These are phyloP conservation scores for Psephotus haematonotus DNA, from an alignment of 2,113 vertebrate genomes.

Conservation along the genomic window DNA sequence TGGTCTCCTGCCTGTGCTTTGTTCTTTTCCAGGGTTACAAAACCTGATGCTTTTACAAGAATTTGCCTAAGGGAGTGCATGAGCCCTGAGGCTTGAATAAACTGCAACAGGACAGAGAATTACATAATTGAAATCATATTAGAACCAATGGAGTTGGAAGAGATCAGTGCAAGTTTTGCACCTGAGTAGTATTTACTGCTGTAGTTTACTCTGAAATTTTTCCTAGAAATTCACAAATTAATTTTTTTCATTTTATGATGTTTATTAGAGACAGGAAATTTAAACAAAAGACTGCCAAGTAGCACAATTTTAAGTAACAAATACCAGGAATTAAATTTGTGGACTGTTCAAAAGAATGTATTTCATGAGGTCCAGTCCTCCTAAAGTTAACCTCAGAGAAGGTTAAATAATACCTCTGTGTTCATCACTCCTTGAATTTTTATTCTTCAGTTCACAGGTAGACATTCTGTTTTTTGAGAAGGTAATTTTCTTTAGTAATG, in stretches of 20 bases:
- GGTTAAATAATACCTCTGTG: background rate
- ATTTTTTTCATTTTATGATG: background rate
- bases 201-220: background rate
- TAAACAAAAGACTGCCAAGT: background rate
- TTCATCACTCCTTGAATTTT: background rate
- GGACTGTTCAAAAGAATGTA: background rate
- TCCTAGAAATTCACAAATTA: background rate
- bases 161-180: background rate
- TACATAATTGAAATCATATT: background rate
- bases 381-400: background rate
- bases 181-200: background rate
- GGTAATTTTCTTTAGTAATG: background rate
- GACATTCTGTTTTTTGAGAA: background rate
- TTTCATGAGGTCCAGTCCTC: background rate
- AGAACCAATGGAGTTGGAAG: background rate
- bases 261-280: background rate
- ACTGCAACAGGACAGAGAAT: background rate
- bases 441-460: background rate
- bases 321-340: background rate
- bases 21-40: background rate
- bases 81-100: background rate
- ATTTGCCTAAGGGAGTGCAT: background rate
- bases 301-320: background rate
- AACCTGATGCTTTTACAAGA: background rate
- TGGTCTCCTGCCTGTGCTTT: background rate